These are phyloP conservation scores for Caenorhabditis sulstoni DNA, from an alignment of 2,888 invertebrate genomes.

Conservation along the genomic window DNA sequence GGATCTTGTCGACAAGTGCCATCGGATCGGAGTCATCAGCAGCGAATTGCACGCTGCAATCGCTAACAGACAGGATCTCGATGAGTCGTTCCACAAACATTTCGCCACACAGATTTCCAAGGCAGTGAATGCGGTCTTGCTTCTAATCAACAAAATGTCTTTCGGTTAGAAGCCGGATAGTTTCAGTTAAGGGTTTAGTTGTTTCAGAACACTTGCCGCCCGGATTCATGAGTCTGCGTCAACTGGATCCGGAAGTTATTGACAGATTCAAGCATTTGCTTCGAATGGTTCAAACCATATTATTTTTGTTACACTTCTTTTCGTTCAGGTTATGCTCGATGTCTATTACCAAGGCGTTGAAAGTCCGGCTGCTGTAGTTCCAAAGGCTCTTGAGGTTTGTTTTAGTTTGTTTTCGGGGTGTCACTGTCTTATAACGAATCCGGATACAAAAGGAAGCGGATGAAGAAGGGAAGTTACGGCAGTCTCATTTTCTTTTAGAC, in stretches of 20 bases:
- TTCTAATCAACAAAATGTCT: constrained; percentile 32
- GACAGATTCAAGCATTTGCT: constrained; percentile 45
- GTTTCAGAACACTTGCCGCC: constrained; percentile 31
- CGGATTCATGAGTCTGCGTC: constrained; percentile 41
- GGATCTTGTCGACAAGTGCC: constrained; percentile 63
- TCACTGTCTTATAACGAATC: too few relatives aligned
- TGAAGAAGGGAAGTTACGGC: not conserved
- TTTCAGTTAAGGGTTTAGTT: not conserved
- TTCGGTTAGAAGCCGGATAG: not conserved
- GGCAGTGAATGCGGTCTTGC: constrained; percentile 29
- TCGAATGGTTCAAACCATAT: constrained; percentile 53
- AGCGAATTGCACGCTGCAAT: constrained; percentile 53
- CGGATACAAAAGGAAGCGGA: too few relatives aligned
- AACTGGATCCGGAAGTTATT: constrained; percentile 38
- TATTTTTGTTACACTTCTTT: not conserved
- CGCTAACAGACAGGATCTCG: constrained; percentile 20
- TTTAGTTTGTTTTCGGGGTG: too few relatives aligned
- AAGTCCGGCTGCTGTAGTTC: not conserved
- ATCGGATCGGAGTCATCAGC: constrained; percentile 59
- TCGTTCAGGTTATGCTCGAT: constrained; percentile 51
- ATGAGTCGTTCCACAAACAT: constrained; percentile 28
- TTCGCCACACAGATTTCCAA: not conserved
- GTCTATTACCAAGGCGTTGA: constrained; percentile 39
- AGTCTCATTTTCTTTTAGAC: constrained; percentile 14
- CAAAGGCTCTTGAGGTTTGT: constrained; percentile 46